phyloP scores from a whole-genome alignment of 2,797 vertebrate species.

The Lemur catta region DNA sequence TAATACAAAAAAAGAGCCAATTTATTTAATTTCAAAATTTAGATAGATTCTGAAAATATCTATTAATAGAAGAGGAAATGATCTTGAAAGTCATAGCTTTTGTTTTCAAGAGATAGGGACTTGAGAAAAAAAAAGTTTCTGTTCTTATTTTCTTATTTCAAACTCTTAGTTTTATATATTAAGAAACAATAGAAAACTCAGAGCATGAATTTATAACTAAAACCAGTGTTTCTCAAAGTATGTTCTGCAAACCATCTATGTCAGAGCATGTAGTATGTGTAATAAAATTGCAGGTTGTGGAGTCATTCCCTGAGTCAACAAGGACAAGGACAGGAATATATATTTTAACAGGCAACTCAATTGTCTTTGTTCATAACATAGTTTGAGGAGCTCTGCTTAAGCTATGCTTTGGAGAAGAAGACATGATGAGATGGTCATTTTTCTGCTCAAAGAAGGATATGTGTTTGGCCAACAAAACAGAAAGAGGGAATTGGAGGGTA shows the following conservation, averaged over 20 bases:
- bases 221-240: neutral
- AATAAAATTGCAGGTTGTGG: neutral
- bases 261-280: neutral
- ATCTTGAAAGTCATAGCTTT: slow-evolving; percentile 24
- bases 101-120: slow-evolving; percentile 11
- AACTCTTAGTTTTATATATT: neutral
- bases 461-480: neutral
- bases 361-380: neutral
- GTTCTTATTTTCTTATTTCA: slow-evolving; percentile 43
- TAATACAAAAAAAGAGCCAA: neutral
- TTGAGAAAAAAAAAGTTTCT: neutral
- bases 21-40: neutral
- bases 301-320: neutral
- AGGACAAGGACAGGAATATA: neutral
- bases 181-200: slow-evolving; percentile 44
- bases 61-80: neutral
- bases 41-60: neutral
- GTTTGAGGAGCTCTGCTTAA: neutral
- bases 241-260: neutral
- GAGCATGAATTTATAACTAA: slow-evolving; percentile 12
- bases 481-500: neutral
- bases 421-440: neutral
- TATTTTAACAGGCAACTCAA: neutral
- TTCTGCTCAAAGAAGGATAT: neutral
- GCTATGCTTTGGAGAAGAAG: neutral